phyloP scores from a whole-genome alignment of 2,797 vertebrate species.

The Hypotaenidia okinawae region DNA sequence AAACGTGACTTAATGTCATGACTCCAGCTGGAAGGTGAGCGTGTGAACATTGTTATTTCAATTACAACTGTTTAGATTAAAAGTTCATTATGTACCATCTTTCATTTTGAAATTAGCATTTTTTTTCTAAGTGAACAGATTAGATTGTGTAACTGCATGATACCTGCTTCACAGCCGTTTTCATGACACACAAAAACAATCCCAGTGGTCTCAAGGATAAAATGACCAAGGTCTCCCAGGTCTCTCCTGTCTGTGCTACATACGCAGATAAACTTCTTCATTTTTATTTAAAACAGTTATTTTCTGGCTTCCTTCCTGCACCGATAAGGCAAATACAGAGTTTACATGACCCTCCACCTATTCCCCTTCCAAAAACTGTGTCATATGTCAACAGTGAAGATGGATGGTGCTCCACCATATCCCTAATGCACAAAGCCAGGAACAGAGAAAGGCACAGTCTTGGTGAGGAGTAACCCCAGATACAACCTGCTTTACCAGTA shows the following conservation, averaged over 20 bases:
- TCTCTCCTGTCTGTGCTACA: background rate
- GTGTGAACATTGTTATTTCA: background rate
- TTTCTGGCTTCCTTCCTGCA: background rate
- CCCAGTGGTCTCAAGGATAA: background rate
- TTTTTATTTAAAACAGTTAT: background rate
- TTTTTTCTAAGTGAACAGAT: background rate
- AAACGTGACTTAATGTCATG: background rate
- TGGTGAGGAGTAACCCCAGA: background rate
- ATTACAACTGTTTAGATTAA: background rate
- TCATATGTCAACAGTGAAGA: background rate
- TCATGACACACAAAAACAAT: background rate
- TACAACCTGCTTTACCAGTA: background rate
- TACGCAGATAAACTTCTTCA: background rate
- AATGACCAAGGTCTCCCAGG: background rate
- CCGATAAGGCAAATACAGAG: background rate
- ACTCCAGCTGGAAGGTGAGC: background rate
- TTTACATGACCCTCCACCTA: background rate
- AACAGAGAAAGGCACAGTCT: background rate
- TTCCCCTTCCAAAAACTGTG: background rate
- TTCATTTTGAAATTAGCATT: background rate
- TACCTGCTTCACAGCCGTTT: background rate
- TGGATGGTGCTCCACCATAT: background rate
- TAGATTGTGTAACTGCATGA: background rate
- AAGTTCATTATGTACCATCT: background rate
- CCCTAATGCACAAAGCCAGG: background rate